Evolutionary conservation across 2,888 invertebrate species (phyloP).

Genomic region (Bellardia bayeri): DNA sequence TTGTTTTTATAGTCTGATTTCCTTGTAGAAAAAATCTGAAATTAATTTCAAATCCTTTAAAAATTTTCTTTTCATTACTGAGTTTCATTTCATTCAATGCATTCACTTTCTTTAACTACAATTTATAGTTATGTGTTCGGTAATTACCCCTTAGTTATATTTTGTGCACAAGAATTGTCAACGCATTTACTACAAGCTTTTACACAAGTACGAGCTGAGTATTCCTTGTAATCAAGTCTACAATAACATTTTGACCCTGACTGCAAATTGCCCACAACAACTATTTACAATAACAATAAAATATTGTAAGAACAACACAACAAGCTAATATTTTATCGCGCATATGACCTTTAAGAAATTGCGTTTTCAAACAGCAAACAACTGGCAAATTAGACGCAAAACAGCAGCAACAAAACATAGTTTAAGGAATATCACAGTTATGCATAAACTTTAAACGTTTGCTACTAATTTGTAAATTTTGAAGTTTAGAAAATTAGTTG

Average conservation of each 20-base stretch:
- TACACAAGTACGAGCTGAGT: conserved; percentile 1
- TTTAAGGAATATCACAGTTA: conserved; percentile 36
- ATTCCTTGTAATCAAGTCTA: conserved; percentile 49
- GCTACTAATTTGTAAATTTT: too few relatives aligned
- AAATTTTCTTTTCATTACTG: too few relatives aligned
- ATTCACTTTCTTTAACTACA: background rate
- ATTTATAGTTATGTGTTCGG: background rate
- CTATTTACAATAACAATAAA: conserved; percentile 12
- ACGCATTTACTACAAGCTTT: background rate
- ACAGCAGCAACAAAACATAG: background rate
- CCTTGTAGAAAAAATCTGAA: too few relatives aligned
- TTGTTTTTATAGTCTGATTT: too few relatives aligned
- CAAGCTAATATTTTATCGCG: conserved; percentile 46
- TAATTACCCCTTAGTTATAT: background rate
- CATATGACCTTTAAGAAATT: conserved; percentile 68
- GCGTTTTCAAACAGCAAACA: conserved; percentile 53
- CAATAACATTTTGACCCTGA: conserved; percentile 59
- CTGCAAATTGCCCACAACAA: conserved; percentile 28
- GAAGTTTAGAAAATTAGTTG: too few relatives aligned
- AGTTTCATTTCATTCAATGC: too few relatives aligned
- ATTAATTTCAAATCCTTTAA: too few relatives aligned
- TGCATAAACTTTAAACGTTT: background rate
- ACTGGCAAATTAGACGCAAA: conserved; percentile 21
- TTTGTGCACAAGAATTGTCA: background rate
- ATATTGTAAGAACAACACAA: conserved; percentile 35